A percentile compares a stretch with the other conserved stretches of the same genome.
Conservation (phyloP, 2,113 vertebrate species). For the Campylomormyrus numenius region DNA sequence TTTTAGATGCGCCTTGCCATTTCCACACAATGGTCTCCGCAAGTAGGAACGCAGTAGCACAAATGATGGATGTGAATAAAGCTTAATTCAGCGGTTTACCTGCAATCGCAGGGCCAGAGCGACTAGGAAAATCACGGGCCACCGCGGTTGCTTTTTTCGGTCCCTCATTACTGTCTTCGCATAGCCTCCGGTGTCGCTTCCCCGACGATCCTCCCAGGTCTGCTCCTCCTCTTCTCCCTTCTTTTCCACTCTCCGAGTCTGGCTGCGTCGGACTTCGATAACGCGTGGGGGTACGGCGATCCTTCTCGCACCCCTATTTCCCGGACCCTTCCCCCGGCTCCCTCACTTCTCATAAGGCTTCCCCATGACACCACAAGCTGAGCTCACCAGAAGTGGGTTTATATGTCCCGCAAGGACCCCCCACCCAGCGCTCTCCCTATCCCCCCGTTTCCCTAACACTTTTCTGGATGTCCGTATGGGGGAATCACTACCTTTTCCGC, state of each 20-base stretch:
- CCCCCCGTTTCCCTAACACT: constrained; percentile 12
- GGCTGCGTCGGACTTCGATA: constrained; percentile 23
- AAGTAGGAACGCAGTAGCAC: neutral
- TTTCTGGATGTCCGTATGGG: constrained; percentile 31
- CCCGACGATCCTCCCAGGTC: neutral
- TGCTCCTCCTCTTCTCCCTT: constrained; percentile 30
- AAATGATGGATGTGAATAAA: constrained; percentile 47
- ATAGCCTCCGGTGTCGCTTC: constrained; percentile 25
- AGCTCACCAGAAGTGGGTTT: constrained; percentile 15
- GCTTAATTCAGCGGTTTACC: constrained; percentile 60
- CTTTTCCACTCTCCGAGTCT: constrained; percentile 44
- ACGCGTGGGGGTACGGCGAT: neutral
- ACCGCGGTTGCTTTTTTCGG: constrained; percentile 42
- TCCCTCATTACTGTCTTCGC: constrained; percentile 27
- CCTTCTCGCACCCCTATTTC: constrained; percentile 12
- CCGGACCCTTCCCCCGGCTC: constrained; percentile 27
- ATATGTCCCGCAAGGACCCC: constrained; percentile 21
- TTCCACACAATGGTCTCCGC: constrained; percentile 3
- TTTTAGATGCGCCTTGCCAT: neutral
- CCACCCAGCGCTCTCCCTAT: neutral
- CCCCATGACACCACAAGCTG: constrained; percentile 38
- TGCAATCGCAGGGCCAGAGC: constrained; percentile 56
- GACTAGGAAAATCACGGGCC: constrained; percentile 51
- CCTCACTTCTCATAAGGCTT: constrained; percentile 37
- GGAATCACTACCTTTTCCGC: constrained; percentile 34